These are phyloP conservation scores for Galleria mellonella DNA, from an alignment of 1,140 invertebrate genomes.

Conservation along the genomic window DNA sequence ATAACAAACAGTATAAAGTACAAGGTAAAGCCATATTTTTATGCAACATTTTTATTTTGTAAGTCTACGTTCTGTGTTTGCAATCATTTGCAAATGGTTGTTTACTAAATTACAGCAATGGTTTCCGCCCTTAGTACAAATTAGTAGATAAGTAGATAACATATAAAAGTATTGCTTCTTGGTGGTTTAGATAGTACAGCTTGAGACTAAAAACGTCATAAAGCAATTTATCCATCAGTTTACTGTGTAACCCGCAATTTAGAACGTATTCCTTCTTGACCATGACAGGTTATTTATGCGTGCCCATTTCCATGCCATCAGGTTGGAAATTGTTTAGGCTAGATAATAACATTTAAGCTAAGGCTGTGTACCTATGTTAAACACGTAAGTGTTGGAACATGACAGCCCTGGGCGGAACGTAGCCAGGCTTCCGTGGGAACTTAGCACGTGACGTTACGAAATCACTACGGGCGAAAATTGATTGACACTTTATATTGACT, in stretches of 20 bases:
- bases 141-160: no score
- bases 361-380: slow-evolving; percentile 65
- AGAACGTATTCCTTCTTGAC: slow-evolving; percentile 23
- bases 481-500: slow-evolving; percentile 40
- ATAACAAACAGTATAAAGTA: no score
- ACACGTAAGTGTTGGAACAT: slow-evolving; percentile 68
- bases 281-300: slow-evolving; percentile 47
- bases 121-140: no score
- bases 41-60: no score
- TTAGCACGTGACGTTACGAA: slow-evolving; percentile 62
- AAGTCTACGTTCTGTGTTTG: no score
- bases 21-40: no score
- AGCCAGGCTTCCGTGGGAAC: slow-evolving; percentile 69
- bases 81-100: no score
- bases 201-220: no score
- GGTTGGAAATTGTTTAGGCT: slow-evolving; percentile 56
- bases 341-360: slow-evolving; percentile 66
- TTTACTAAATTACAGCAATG: no score
- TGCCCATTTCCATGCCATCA: slow-evolving; percentile 58
- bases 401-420: slow-evolving; percentile 60
- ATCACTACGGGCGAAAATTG: slow-evolving; percentile 65
- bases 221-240: slow-evolving; percentile 25
- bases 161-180: no score
- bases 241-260: slow-evolving; percentile 23
- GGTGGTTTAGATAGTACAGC: no score